phyloP scores from a whole-genome alignment of 1,140 invertebrate species.

The Phymorhynchus buccinoides region DNA sequence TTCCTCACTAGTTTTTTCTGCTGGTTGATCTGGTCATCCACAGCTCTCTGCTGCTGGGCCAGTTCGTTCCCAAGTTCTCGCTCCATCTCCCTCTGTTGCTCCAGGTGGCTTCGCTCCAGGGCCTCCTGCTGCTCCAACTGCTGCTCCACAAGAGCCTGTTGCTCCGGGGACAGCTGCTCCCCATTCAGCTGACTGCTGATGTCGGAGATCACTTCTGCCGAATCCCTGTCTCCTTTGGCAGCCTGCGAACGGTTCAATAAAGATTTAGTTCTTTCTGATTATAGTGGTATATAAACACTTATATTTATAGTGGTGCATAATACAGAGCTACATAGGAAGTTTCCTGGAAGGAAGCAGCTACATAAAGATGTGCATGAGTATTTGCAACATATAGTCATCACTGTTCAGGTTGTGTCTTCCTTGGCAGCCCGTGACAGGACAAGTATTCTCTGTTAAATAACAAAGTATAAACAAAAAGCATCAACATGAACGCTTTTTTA shows the following conservation, averaged over 20 bases:
- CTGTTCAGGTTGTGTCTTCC: too few species aligned
- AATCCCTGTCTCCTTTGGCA: conserved; percentile 58
- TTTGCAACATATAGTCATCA: too few species aligned
- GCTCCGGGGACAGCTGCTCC: conserved; percentile 56
- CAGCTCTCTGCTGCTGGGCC: conserved; percentile 45
- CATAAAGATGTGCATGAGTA: too few species aligned
- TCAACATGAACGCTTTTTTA: too few species aligned
- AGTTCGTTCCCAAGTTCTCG: conserved; percentile 55
- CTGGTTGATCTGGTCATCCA: conserved; percentile 60
- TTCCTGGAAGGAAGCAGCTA: too few species aligned
- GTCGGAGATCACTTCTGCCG: conserved; percentile 64
- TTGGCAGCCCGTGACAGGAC: too few species aligned
- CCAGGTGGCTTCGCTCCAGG: conserved; percentile 57
- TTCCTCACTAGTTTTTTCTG: conserved; percentile 68
- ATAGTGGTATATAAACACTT: too few species aligned
- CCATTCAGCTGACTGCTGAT: conserved; percentile 63
- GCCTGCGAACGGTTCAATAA: conserved; percentile 47
- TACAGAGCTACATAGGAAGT: too few species aligned
- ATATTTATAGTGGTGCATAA: too few species aligned
- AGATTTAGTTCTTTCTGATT: too few species aligned
- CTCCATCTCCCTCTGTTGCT: conserved; percentile 55
- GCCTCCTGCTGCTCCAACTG: conserved; percentile 59
- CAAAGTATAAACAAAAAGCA: too few species aligned
- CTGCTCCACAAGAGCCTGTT: conserved; percentile 58
- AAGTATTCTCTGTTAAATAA: too few species aligned